phyloP scores from a whole-genome alignment of 2,797 vertebrate genomes.

The Bradypus variegatus region DNA sequence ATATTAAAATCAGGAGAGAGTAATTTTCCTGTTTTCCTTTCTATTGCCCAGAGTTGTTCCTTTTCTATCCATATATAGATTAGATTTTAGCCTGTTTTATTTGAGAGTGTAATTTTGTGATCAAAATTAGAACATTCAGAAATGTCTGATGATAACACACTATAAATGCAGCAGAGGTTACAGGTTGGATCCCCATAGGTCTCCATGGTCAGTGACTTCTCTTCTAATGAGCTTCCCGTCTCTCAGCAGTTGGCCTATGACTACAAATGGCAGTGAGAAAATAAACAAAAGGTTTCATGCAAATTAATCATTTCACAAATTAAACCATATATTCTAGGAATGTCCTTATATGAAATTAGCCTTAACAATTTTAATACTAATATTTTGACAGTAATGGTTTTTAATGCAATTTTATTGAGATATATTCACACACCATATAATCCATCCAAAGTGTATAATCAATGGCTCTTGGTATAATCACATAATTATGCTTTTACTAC shows the following conservation, averaged over 20 bases:
- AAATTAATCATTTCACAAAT: conserved; percentile 18
- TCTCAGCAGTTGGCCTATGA: background rate
- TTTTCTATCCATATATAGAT: background rate
- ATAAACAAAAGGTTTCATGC: background rate
- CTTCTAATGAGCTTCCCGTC: conserved; percentile 6
- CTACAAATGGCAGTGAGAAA: conserved; percentile 23
- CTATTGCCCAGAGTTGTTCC: background rate
- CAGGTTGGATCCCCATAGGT: background rate
- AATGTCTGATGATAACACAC: conserved; percentile 1
- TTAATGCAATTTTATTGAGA: background rate
- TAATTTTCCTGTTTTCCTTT: conserved; percentile 13
- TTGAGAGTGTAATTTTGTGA: conserved; percentile 34
- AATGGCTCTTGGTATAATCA: too few relatives aligned
- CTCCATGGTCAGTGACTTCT: conserved; percentile 18
- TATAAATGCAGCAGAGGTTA: background rate
- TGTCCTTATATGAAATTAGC: background rate
- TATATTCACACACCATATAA: too few relatives aligned
- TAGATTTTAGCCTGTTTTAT: background rate
- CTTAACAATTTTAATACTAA: conserved; percentile 29
- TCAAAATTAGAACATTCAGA: conserved; percentile 44
- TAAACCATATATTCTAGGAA: background rate
- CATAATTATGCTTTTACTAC: too few relatives aligned
- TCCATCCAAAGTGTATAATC: too few relatives aligned
- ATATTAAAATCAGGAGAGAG: background rate
- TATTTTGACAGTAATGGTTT: conserved; percentile 24